Conservation (phyloP, 2,113 vertebrate species). For the Lampris megalopsis region DNA sequence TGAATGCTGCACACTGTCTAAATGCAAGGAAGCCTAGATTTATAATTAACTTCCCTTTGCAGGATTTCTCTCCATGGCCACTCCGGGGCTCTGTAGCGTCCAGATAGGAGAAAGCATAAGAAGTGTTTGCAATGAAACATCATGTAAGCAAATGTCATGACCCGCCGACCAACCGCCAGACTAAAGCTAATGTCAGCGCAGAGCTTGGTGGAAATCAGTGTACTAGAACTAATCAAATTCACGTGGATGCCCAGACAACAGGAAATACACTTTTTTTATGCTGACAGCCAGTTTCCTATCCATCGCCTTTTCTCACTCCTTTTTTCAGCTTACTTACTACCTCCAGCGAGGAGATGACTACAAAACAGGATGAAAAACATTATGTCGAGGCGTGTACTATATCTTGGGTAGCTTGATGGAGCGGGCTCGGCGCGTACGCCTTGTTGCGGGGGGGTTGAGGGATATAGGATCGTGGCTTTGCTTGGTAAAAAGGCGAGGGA, state of each 20-base stretch:
- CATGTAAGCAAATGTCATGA: conserved; percentile 25
- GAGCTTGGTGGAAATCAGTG: conserved; percentile 48
- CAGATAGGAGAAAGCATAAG: conserved; percentile 5
- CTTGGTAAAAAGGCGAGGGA: conserved; percentile 66
- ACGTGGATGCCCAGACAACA: conserved; percentile 46
- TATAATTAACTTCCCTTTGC: neutral
- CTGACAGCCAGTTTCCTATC: conserved; percentile 58
- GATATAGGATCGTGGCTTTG: conserved; percentile 59
- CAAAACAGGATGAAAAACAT: conserved; percentile 69
- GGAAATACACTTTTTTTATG: conserved; percentile 52
- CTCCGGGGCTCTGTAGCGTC: neutral
- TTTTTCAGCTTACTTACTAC: conserved; percentile 42
- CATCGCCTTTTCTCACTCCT: conserved; percentile 43
- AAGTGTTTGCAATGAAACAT: conserved; percentile 52
- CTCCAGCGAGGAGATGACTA: conserved; percentile 51
- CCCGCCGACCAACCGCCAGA: conserved; percentile 36
- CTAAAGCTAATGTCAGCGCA: conserved; percentile 34
- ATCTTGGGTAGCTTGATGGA: conserved; percentile 76
- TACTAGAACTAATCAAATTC: conserved; percentile 61
- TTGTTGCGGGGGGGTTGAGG: conserved; percentile 71
- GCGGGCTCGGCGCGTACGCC: conserved; percentile 71
- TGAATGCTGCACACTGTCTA: conserved; percentile 26
- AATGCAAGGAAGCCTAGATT: conserved; percentile 20
- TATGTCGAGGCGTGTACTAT: conserved; percentile 60
- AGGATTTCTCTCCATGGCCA: conserved; percentile 1